Percentiles rank a stretch among this genome's conserved stretches.
Conservation (phyloP, 1,140 invertebrate genomes). For the Cotesia chilonis region DNA sequence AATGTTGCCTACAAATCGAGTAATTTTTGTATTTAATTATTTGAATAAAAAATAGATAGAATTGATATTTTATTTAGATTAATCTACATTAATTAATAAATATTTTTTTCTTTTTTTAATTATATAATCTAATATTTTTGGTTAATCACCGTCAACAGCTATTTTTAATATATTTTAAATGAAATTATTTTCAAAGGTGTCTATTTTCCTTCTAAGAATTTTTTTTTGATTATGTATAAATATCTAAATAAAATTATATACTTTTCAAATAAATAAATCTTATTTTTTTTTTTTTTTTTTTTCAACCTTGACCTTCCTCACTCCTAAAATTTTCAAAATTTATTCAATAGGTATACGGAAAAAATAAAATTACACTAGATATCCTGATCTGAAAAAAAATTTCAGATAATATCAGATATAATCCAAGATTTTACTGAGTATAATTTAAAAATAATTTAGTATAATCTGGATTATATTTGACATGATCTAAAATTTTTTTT, state of each 20-base stretch:
- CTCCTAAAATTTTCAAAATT: too few relatives aligned
- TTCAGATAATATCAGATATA: too few relatives aligned
- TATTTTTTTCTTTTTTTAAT: not conserved
- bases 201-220: slow-evolving; percentile 11
- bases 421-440: too few relatives aligned
- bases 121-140: not conserved
- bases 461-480: too few relatives aligned
- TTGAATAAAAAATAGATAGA: not conserved
- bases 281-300: not conserved
- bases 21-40: not conserved
- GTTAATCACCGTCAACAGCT: not conserved
- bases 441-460: too few relatives aligned
- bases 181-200: slow-evolving; percentile 1
- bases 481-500: too few relatives aligned
- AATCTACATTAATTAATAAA: not conserved
- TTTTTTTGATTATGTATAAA: slow-evolving; percentile 29
- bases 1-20: slow-evolving; percentile 9
- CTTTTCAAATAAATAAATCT: slow-evolving; percentile 29
- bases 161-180: slow-evolving; percentile 8
- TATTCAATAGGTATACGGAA: too few relatives aligned
- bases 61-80: not conserved
- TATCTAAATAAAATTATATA: slow-evolving; percentile 37
- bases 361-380: too few relatives aligned
- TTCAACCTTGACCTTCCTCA: not conserved
- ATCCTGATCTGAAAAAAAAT: too few relatives aligned